Conservation (phyloP, 2,113 vertebrate species). For the Corythornis madagascariensis region DNA sequence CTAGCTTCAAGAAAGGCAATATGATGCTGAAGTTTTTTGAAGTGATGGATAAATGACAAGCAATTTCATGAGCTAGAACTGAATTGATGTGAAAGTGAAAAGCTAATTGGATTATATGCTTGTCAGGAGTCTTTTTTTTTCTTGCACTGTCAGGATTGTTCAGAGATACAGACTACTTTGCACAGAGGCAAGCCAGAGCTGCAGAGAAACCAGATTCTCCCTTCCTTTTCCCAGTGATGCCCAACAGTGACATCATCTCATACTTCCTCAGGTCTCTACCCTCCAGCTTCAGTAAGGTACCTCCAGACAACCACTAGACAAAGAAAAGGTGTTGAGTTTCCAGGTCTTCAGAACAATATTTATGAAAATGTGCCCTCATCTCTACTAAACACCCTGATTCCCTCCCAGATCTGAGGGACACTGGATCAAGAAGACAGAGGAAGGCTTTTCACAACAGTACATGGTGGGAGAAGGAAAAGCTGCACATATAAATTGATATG, state of each 20-base stretch:
- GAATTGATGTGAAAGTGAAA: not conserved
- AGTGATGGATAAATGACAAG: conserved; percentile 41
- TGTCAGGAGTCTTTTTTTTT: conserved; percentile 27
- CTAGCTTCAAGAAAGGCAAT: not conserved
- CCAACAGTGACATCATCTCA: not conserved
- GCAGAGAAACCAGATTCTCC: not conserved
- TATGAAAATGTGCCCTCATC: not conserved
- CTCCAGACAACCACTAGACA: not conserved
- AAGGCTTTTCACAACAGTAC: not conserved
- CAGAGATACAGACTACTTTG: not conserved
- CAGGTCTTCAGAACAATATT: not conserved
- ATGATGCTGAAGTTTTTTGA: not conserved
- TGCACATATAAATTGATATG: not conserved
- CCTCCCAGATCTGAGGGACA: not conserved
- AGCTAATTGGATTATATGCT: conserved; percentile 47
- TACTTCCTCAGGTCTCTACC: not conserved
- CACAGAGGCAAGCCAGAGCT: not conserved
- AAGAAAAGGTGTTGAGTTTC: not conserved
- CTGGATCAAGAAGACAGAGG: not conserved
- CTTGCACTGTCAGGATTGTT: not conserved
- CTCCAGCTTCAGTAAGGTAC: not conserved
- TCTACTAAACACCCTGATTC: not conserved
- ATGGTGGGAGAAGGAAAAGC: not conserved
- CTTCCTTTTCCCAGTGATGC: not conserved
- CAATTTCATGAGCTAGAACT: conserved; percentile 7